Conservation (phyloP, 2,113 vertebrate genomes). For the Dicerorhinus sumatrensis region DNA sequence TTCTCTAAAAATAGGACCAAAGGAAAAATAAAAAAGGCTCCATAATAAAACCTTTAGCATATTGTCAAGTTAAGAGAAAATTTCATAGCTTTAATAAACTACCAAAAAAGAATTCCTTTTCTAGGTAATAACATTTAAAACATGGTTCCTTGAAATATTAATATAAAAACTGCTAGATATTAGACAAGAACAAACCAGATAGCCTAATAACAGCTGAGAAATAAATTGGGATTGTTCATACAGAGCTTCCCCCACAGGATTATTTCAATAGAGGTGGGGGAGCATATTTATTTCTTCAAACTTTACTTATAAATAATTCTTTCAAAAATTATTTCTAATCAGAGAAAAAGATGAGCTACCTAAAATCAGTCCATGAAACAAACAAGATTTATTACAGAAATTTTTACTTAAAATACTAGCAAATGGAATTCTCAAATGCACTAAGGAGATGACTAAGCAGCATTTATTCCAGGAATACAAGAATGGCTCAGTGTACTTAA, state of each 20-base stretch:
- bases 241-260: not conserved
- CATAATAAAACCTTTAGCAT: not conserved
- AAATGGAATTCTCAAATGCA: not conserved
- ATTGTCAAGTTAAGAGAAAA: not conserved
- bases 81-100: not conserved
- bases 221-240: not conserved
- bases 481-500: not conserved
- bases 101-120: not conserved
- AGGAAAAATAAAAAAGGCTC: not conserved
- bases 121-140: not conserved
- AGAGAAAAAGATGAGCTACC: not conserved
- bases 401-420: not conserved
- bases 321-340: not conserved
- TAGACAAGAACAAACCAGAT: not conserved
- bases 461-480: not conserved
- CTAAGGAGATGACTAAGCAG: not conserved
- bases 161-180: not conserved
- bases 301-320: not conserved
- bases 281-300: not conserved
- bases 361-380: not conserved
- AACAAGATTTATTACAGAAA: not conserved
- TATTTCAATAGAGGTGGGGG: not conserved
- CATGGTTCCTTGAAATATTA: not conserved
- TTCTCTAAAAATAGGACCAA: constrained; percentile 14
- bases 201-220: not conserved